Percentiles rank a stretch among this genome's conserved stretches.
phyloP scores from a whole-genome alignment of 2,888 invertebrate species.

The Allygus modestus region DNA sequence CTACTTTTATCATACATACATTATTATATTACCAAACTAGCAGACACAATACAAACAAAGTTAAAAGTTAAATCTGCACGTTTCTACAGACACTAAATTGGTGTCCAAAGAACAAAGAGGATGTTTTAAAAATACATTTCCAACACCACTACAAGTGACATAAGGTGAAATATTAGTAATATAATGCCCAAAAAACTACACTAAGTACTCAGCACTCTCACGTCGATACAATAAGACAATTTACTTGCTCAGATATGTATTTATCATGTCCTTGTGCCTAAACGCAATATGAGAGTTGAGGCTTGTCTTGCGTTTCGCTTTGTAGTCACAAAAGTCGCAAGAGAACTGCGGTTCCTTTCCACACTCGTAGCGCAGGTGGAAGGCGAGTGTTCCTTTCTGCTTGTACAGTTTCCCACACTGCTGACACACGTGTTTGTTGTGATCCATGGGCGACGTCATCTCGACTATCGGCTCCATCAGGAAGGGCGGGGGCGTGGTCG shows the following conservation, averaged over 20 bases:
- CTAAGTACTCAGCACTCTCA: too few species aligned
- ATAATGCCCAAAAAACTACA: too few species aligned
- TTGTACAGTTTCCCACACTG: slow-evolving; percentile 72
- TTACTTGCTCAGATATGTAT: background rate
- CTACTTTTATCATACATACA: too few species aligned
- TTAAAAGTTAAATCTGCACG: too few species aligned
- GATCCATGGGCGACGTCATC: background rate
- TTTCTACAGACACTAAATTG: too few species aligned
- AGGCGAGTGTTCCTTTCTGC: slow-evolving; percentile 23
- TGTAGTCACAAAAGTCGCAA: slow-evolving; percentile 54
- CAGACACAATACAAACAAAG: too few species aligned
- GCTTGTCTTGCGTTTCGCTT: slow-evolving; percentile 37
- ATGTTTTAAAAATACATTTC: too few species aligned
- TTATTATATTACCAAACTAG: too few species aligned
- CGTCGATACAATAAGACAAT: too few species aligned
- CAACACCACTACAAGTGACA: background rate
- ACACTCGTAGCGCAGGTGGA: slow-evolving; percentile 46
- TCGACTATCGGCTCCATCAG: background rate
- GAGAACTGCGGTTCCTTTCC: slow-evolving; percentile 49
- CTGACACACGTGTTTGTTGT: slow-evolving; percentile 55
- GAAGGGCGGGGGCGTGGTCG: background rate
- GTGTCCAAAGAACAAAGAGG: too few species aligned
- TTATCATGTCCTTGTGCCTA: slow-evolving; percentile 34
- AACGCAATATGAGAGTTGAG: slow-evolving; percentile 66
- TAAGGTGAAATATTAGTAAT: background rate